A percentile compares a stretch with the other conserved stretches of the same genome.
Evolutionary conservation across 2,888 invertebrate genomes (phyloP).

Genomic region (Cheiracanthium punctorium): DNA sequence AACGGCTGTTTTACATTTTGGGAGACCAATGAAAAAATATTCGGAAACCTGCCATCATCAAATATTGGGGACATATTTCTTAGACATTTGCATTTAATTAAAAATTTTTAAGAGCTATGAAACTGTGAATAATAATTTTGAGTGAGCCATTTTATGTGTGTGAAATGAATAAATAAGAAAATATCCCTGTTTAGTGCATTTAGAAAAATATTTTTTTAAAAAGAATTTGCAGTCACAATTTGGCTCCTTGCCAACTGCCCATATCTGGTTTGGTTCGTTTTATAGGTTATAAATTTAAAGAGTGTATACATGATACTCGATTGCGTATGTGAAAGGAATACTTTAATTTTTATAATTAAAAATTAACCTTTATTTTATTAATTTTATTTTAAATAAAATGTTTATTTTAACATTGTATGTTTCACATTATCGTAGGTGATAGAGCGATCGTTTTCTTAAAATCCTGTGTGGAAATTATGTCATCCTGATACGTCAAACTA

Average conservation of each 20-base stretch:
- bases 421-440: conserved; percentile 14
- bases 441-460: neutral
- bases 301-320: neutral
- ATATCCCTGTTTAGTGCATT: too few relatives aligned
- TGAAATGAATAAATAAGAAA: too few relatives aligned
- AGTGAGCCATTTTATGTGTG: too few relatives aligned
- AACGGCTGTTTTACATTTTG: too few relatives aligned
- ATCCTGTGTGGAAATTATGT: conserved; percentile 32
- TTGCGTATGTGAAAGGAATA: neutral
- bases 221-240: conserved; percentile 36
- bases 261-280: conserved; percentile 40
- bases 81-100: too few relatives aligned
- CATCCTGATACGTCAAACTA: neutral
- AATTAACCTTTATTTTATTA: neutral
- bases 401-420: conserved; percentile 23
- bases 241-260: conserved; percentile 65
- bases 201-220: too few relatives aligned
- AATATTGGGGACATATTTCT: too few relatives aligned
- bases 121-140: too few relatives aligned
- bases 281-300: neutral
- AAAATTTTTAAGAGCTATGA: too few relatives aligned
- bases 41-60: too few relatives aligned
- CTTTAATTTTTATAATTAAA: neutral
- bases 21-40: too few relatives aligned
- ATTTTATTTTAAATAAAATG: neutral